Conservation (phyloP, 2,797 vertebrate genomes). For the Lagodon rhomboides region DNA sequence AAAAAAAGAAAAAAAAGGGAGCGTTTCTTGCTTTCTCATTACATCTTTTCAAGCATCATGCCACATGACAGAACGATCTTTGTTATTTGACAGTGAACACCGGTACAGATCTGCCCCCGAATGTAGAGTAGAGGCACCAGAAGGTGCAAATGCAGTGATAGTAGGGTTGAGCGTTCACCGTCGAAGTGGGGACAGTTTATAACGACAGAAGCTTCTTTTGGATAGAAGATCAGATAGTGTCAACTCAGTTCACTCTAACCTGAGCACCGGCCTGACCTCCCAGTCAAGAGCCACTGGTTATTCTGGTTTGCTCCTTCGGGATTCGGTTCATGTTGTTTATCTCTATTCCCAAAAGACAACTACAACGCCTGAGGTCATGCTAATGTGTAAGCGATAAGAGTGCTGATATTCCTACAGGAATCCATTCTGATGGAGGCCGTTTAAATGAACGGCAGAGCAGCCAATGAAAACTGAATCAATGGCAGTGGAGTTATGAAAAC, state of each 20-base stretch:
- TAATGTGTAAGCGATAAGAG: slow-evolving; percentile 26
- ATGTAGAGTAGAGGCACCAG: not conserved
- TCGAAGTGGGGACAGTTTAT: not conserved
- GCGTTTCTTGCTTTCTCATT: not conserved
- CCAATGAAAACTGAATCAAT: slow-evolving; percentile 6
- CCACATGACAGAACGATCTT: not conserved
- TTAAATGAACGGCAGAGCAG: slow-evolving; percentile 16
- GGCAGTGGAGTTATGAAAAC: not conserved
- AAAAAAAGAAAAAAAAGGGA: not conserved
- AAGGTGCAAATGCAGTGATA: slow-evolving; percentile 6
- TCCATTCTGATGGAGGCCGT: slow-evolving; percentile 26
- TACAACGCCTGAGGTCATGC: slow-evolving; percentile 19
- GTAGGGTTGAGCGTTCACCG: slow-evolving; percentile 5
- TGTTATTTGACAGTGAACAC: slow-evolving; percentile 3
- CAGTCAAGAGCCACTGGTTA: slow-evolving; percentile 4
- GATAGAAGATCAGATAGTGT: not conserved
- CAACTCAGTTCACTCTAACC: not conserved
- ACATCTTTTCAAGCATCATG: not conserved
- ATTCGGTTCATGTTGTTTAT: slow-evolving; percentile 42
- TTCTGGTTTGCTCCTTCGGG: slow-evolving; percentile 9
- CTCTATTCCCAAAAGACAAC: slow-evolving; percentile 37
- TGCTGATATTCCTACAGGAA: slow-evolving; percentile 23
- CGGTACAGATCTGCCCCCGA: not conserved
- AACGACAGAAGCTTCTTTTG: not conserved
- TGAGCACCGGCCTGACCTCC: not conserved